Evolutionary conservation across 2,113 vertebrate genomes (phyloP).

Genomic region (Laterallus jamaicensis): DNA sequence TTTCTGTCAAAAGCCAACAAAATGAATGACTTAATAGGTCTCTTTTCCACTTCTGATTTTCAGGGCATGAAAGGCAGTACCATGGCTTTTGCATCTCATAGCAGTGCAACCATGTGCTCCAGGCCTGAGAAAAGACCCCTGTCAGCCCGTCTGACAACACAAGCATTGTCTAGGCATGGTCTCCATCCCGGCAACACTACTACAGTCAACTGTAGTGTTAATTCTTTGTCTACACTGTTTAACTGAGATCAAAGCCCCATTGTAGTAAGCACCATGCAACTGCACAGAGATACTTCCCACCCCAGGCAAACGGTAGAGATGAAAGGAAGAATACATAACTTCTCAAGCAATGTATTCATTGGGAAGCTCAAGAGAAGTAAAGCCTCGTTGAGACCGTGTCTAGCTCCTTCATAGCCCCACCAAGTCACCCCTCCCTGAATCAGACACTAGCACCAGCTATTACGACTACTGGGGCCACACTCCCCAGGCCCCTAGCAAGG

Average conservation of each 20-base stretch:
- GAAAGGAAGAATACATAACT: background rate
- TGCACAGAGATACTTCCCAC: background rate
- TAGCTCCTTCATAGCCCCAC: background rate
- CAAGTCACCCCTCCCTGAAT: background rate
- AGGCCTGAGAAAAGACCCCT: accelerated
- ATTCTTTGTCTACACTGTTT: background rate
- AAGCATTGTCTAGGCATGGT: background rate
- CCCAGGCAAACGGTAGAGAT: background rate
- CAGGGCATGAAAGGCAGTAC: accelerated
- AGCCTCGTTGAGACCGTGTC: accelerated
- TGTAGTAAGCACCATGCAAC: background rate
- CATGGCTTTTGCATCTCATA: background rate
- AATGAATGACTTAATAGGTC: background rate
- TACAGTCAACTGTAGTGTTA: background rate
- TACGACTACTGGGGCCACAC: accelerated
- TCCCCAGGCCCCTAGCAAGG: background rate
- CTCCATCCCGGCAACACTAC: background rate
- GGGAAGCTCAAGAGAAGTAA: background rate
- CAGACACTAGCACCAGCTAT: background rate
- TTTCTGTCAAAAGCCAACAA: background rate
- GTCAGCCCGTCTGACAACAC: background rate
- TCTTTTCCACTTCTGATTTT: background rate
- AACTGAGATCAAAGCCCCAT: background rate
- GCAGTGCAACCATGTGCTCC: accelerated
- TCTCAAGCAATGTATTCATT: background rate